Conservation (phyloP, 2,888 invertebrate genomes). For the Lepidochrysops patricia region DNA sequence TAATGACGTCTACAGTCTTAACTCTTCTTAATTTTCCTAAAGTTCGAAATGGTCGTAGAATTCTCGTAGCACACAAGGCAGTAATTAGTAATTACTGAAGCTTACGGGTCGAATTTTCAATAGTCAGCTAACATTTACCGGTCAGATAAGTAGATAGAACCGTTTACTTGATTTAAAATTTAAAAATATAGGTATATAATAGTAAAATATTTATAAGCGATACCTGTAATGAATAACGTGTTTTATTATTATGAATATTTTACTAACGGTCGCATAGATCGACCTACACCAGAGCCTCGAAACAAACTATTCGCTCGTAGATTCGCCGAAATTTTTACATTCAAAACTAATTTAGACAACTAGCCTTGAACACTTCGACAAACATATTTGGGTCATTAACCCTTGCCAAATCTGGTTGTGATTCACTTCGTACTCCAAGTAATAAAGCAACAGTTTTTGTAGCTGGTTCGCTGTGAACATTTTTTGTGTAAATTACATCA, state of each 20-base stretch:
- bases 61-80: no score
- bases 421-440: constrained; percentile 69
- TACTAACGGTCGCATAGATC: constrained; percentile 7
- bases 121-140: no score
- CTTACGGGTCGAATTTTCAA: no score
- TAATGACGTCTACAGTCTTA: no score
- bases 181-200: background rate
- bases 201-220: background rate
- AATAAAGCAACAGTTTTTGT: constrained; percentile 70
- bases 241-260: background rate
- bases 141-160: no score
- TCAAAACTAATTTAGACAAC: constrained; percentile 55
- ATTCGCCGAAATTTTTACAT: constrained; percentile 51
- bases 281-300: constrained; percentile 21
- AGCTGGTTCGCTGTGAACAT: constrained; percentile 51
- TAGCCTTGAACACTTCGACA: constrained; percentile 70
- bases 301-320: constrained; percentile 43
- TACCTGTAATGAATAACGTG: no score
- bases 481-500: constrained; percentile 20
- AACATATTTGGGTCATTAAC: constrained; percentile 73
- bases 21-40: no score
- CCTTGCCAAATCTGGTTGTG: constrained; percentile 70
- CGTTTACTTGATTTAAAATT: no score
- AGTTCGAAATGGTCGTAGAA: no score
- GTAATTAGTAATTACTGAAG: no score